These are phyloP conservation scores for Hymenopus coronatus DNA, from an alignment of 2,888 invertebrate genomes.

Conservation along the genomic window DNA sequence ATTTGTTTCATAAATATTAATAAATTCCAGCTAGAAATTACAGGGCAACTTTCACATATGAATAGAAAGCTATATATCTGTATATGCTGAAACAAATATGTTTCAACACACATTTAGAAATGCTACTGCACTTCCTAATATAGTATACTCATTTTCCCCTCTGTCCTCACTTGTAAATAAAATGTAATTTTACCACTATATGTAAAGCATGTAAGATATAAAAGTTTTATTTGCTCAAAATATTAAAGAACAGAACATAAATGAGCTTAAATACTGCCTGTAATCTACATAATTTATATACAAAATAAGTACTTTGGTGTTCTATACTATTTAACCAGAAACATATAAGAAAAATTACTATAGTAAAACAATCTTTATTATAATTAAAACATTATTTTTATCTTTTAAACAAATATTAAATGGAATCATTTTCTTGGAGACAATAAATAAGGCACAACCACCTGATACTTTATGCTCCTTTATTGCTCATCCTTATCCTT, in stretches of 20 bases:
- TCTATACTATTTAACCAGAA: neutral
- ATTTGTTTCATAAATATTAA: too few relatives aligned
- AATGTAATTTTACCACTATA: too few relatives aligned
- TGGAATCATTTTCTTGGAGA: neutral
- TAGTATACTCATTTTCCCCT: too few relatives aligned
- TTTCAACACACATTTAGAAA: too few relatives aligned
- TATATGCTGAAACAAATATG: too few relatives aligned
- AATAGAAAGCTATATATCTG: too few relatives aligned
- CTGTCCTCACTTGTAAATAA: too few relatives aligned
- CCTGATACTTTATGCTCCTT: conserved; percentile 1
- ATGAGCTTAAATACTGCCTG: neutral
- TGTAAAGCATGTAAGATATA: neutral
- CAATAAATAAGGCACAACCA: conserved; percentile 18
- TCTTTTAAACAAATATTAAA: neutral
- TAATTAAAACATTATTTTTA: neutral
- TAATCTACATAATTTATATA: neutral
- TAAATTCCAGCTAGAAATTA: too few relatives aligned
- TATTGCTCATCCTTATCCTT: conserved; percentile 97
- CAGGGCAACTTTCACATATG: too few relatives aligned
- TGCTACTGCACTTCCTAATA: too few relatives aligned
- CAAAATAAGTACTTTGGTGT: neutral
- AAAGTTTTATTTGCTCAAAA: neutral
- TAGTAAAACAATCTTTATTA: neutral
- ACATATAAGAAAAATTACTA: neutral
- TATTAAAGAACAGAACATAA: neutral